These are phyloP conservation scores for Charadrius vociferus DNA, from an alignment of 2,113 vertebrate genomes.

Conservation along the genomic window DNA sequence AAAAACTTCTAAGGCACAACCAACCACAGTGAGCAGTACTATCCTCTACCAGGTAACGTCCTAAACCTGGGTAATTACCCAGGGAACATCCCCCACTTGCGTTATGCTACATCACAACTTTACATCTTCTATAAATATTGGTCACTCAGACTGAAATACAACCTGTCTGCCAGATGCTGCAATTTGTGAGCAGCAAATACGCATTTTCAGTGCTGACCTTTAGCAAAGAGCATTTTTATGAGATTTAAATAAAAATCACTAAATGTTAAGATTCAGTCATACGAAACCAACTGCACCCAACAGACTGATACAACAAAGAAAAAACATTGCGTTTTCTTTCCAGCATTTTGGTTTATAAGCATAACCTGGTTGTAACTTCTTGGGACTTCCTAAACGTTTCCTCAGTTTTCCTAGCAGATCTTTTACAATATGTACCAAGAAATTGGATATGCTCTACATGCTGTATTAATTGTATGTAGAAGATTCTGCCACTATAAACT, in stretches of 20 bases:
- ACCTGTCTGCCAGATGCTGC: conserved; percentile 30
- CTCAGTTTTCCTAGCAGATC: conserved; percentile 7
- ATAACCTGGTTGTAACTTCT: conserved; percentile 45
- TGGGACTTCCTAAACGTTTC: conserved; percentile 29
- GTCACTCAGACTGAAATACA: conserved; percentile 1
- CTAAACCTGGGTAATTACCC: background rate
- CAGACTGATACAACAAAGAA: conserved; percentile 4
- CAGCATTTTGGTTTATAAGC: conserved; percentile 22
- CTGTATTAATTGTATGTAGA: conserved; percentile 16
- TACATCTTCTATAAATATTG: background rate
- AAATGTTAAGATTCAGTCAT: conserved; percentile 3
- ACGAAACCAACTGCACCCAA: conserved; percentile 7
- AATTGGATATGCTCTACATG: conserved; percentile 32
- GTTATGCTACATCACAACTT: background rate
- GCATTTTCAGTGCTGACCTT: background rate
- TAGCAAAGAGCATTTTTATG: conserved; percentile 21
- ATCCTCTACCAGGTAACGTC: background rate
- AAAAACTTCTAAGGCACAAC: background rate
- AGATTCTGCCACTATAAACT: background rate
- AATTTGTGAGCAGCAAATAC: background rate
- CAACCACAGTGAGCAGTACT: background rate
- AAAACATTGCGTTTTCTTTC: background rate
- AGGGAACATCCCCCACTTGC: background rate
- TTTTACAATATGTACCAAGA: conserved; percentile 33
- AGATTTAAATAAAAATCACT: background rate